Evolutionary conservation across 1,140 invertebrate genomes (phyloP).

Genomic region (Diorhabda elongata): DNA sequence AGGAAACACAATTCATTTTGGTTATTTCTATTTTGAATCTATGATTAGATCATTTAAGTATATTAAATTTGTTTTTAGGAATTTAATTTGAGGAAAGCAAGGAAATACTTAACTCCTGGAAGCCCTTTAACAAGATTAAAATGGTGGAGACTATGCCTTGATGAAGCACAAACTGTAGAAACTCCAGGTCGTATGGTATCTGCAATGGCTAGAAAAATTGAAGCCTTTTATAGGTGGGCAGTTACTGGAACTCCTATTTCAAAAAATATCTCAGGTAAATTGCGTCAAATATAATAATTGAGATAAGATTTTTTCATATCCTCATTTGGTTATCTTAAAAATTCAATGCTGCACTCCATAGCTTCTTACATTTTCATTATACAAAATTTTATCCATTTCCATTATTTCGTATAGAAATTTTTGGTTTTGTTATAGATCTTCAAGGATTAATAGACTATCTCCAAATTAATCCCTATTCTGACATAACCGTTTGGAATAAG

Average conservation of each 20-base stretch:
- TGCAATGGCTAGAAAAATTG: conserved; percentile 60
- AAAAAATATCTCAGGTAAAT: conserved; percentile 55
- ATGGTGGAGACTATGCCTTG: conserved; percentile 77
- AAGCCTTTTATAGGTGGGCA: conserved; percentile 67
- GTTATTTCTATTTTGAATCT: too few species aligned
- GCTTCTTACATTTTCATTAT: background rate
- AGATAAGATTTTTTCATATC: background rate
- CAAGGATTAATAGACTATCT: conserved; percentile 68
- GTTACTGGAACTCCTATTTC: conserved; percentile 75
- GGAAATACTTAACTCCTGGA: conserved; percentile 57
- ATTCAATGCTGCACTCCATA: too few species aligned
- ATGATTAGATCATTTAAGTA: too few species aligned
- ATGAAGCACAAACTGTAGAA: conserved; percentile 83
- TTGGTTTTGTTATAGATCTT: conserved; percentile 52
- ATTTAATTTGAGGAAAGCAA: conserved; percentile 50
- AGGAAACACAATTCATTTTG: too few species aligned
- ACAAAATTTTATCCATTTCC: background rate
- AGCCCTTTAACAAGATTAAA: conserved; percentile 63
- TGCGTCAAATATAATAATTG: background rate
- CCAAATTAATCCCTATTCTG: conserved; percentile 57
- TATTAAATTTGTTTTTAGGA: conserved; percentile 16
- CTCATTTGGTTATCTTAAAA: too few species aligned
- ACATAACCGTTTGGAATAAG: conserved; percentile 53
- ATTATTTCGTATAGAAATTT: conserved; percentile 21
- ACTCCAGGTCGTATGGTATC: conserved; percentile 54